Evolutionary conservation across 2,113 vertebrate genomes (phyloP), one percentile per base, ranked within the genome.

Genomic region (Micromys minutus): DNA sequence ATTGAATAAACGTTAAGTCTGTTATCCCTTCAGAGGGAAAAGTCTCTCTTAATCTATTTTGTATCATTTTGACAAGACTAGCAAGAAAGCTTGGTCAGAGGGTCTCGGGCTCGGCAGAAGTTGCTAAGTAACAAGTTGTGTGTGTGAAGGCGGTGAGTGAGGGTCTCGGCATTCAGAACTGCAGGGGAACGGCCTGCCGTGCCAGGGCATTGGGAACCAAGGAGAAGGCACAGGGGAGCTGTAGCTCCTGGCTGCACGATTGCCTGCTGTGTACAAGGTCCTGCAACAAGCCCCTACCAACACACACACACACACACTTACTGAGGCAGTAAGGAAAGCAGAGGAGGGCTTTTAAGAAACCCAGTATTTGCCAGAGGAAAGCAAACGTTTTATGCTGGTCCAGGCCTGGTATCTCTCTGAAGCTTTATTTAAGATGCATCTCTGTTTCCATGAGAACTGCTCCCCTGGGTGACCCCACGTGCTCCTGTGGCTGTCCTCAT

Each of bases 81-180:
- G 65, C 6, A 47, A 24, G 3, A 24, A 72, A 12, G 29, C 3
- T 12, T 45, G 59, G 17, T 45, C 47, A 36, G 47, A 13, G 26
- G 15, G 67, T 26, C 47, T 74, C 31, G 69, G 39, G 63, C 5
- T 79, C 63, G 57, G 59, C 7, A 81, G 1, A 72, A 67, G 81
- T 52, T 55, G 16, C 85, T 34, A 65, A 79, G 65, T 57, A 76
- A 77, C 45, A 8, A 69, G 69, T 55, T 36, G 10, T 1, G 7
- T 9, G 16, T 16, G 19, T 47, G 3, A 5, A 59, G 59, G 22
- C 1, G 26, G 36, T 0, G 0, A 34, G 45, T 0, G 0, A 34
- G 45, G 1, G 19, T 7, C n/a, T 36, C n/a, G 7, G 47, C 59
- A 1, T 21, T 67, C 36, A 11, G 84, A 34, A 34, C 55, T 0